A percentile compares a stretch with the other conserved stretches of the same genome.
phyloP scores from a whole-genome alignment of 2,113 vertebrate genomes.

The Stictonetta naevosa region DNA sequence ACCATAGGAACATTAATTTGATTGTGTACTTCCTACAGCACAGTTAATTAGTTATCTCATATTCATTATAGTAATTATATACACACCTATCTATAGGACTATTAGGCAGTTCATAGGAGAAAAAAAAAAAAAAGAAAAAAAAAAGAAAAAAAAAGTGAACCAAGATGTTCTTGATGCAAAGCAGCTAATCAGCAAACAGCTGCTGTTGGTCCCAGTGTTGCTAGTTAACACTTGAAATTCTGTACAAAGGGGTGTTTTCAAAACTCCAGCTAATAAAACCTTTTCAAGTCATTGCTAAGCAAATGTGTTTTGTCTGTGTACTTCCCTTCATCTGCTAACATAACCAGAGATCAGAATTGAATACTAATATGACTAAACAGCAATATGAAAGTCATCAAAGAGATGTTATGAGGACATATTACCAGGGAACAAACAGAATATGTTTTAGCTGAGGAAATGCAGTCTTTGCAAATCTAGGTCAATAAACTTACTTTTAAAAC shows the following conservation, averaged over 20 bases:
- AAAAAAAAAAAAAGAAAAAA: background rate
- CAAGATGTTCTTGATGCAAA: slow-evolving; percentile 9
- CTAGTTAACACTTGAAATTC: slow-evolving; percentile 58
- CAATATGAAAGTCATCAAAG: background rate
- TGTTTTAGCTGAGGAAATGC: background rate
- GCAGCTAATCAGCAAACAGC: slow-evolving; percentile 63
- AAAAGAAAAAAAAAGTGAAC: background rate
- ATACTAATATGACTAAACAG: slow-evolving; percentile 8
- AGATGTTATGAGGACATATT: background rate
- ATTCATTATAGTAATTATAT: slow-evolving; percentile 71
- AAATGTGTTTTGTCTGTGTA: background rate
- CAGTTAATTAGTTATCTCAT: slow-evolving; percentile 64
- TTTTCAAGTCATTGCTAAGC: slow-evolving; percentile 10
- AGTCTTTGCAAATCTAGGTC: background rate
- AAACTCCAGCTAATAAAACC: background rate
- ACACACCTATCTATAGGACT: slow-evolving; percentile 68
- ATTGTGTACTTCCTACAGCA: slow-evolving; percentile 57
- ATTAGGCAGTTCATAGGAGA: slow-evolving; percentile 24
- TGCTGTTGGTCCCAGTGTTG: slow-evolving; percentile 24
- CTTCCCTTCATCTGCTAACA: slow-evolving; percentile 25
- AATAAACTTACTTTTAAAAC: background rate
- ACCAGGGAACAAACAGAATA: background rate
- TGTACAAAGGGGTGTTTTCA: slow-evolving; percentile 2
- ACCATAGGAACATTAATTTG: slow-evolving; percentile 59
- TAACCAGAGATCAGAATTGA: background rate